Evolutionary conservation across 1,140 invertebrate species (phyloP).

Genomic region (Branchinecta lindahli): DNA sequence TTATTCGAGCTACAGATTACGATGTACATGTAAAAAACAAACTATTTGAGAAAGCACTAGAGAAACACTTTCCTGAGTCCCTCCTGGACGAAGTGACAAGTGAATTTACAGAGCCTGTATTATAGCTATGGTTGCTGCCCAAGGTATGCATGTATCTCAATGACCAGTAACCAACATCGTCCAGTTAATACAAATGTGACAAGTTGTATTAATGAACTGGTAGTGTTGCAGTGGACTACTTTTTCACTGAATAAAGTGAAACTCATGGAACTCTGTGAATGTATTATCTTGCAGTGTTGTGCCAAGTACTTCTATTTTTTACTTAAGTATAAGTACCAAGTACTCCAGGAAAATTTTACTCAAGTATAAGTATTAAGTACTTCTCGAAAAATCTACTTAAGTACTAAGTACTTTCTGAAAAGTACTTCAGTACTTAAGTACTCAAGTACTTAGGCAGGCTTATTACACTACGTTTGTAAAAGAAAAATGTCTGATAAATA

Average conservation of each 20-base stretch:
- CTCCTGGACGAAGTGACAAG: conserved; percentile 2
- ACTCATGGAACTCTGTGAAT: background rate
- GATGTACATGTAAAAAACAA: background rate
- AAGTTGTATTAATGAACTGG: background rate
- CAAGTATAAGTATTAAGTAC: too few relatives aligned
- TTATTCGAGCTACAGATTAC: conserved; percentile 1
- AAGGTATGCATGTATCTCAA: background rate
- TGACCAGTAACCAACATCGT: background rate
- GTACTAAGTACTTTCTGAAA: too few relatives aligned
- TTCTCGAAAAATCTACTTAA: too few relatives aligned
- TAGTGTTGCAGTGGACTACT: background rate
- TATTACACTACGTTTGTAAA: too few relatives aligned
- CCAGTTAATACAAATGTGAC: background rate
- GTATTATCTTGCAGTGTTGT: too few relatives aligned
- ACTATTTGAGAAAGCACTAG: conserved; percentile 1
- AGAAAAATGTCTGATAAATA: too few relatives aligned
- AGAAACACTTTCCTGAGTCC: conserved; percentile 4
- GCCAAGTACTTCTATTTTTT: too few relatives aligned
- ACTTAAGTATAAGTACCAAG: too few relatives aligned
- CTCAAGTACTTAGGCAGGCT: too few relatives aligned
- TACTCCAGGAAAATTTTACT: too few relatives aligned
- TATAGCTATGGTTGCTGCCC: background rate
- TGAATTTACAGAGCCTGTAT: background rate
- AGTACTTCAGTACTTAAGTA: too few relatives aligned
- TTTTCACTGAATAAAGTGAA: conserved; percentile 6